A percentile compares a stretch with the other conserved stretches of the same genome.
These are phyloP conservation scores for Morphnarchus princeps DNA, from an alignment of 2,113 vertebrate genomes.

Conservation along the genomic window DNA sequence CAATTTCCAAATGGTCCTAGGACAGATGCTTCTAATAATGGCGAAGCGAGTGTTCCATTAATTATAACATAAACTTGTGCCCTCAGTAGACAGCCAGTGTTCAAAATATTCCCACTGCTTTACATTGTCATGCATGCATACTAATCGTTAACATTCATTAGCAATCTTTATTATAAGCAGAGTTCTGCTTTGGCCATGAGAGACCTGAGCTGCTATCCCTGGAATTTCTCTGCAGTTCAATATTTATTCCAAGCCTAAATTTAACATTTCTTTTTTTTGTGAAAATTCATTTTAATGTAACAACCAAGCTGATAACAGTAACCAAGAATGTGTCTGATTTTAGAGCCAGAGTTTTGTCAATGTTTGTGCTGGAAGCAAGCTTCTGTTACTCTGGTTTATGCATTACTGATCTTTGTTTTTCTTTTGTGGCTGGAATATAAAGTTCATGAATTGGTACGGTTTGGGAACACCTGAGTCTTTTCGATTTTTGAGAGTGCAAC, in stretches of 20 bases:
- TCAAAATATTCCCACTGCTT: background rate
- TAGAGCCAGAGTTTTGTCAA: background rate
- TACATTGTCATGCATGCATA: background rate
- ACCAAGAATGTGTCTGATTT: background rate
- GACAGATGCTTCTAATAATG: background rate
- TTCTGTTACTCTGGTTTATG: background rate
- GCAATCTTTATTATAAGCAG: background rate
- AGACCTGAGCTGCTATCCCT: background rate
- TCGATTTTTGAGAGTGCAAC: background rate
- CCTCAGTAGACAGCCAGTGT: background rate
- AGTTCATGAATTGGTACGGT: background rate
- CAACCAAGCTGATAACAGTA: background rate
- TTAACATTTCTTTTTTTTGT: background rate
- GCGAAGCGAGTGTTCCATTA: background rate
- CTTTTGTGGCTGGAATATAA: background rate
- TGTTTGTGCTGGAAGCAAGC: constrained; percentile 8
- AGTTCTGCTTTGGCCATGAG: background rate
- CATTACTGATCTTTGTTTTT: background rate
- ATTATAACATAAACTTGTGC: background rate
- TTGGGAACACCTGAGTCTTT: background rate
- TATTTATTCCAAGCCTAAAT: background rate
- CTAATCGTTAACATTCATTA: background rate
- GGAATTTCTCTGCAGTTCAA: background rate
- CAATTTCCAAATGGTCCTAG: background rate
- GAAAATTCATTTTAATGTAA: background rate